Evolutionary conservation across 2,113 vertebrate species (phyloP).

Genomic region (Nothobranchius furzeri): DNA sequence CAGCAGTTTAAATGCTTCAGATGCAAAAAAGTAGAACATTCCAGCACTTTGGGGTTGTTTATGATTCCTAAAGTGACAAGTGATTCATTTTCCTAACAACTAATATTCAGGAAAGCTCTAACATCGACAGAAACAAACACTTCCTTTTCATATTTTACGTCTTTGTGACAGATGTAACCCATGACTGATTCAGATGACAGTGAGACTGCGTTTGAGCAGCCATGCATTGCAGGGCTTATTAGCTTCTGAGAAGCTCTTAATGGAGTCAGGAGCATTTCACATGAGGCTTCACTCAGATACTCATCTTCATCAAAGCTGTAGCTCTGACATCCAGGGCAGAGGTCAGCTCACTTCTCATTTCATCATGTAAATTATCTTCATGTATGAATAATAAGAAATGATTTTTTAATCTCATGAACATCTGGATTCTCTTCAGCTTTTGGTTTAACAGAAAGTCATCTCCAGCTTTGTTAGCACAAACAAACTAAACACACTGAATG

Average conservation of each 20-base stretch:
- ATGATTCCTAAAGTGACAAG: conserved; percentile 17
- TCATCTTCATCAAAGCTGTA: conserved; percentile 28
- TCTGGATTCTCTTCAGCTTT: not conserved
- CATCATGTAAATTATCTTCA: conserved; percentile 37
- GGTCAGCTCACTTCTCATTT: conserved; percentile 37
- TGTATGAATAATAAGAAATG: conserved; percentile 11
- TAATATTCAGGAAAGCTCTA: not conserved
- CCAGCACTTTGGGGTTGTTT: not conserved
- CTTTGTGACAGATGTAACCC: conserved; percentile 15
- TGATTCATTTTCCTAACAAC: conserved; percentile 11
- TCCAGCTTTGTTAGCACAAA: not conserved
- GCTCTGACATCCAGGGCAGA: conserved; percentile 17
- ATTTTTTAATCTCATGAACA: not conserved
- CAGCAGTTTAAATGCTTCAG: conserved; percentile 13
- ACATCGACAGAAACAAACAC: conserved; percentile 19
- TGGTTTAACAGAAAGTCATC: not conserved
- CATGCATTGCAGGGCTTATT: conserved; percentile 35
- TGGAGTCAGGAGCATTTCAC: conserved; percentile 17
- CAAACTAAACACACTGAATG: not conserved
- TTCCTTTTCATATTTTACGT: conserved; percentile 32
- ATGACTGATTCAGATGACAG: conserved; percentile 30
- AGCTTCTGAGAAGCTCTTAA: conserved; percentile 40
- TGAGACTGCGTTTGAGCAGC: conserved; percentile 26
- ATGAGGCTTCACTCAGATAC: conserved; percentile 16
- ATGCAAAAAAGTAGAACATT: not conserved